Percentiles rank a stretch among this genome's conserved stretches.
Evolutionary conservation across 2,888 invertebrate genomes (phyloP).

Genomic region (Agrotis segetum): DNA sequence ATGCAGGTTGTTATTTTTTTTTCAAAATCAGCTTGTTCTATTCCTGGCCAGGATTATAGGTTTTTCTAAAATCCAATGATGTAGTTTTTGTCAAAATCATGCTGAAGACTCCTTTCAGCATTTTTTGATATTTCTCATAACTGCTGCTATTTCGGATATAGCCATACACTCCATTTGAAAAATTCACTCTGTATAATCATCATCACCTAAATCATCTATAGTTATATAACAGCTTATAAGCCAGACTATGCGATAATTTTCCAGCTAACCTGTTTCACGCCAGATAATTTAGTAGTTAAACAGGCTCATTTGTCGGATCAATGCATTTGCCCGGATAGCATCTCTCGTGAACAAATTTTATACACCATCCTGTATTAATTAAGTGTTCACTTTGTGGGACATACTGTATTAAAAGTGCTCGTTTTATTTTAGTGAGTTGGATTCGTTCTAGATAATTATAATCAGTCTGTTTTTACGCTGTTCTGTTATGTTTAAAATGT

Average conservation of each 20-base stretch:
- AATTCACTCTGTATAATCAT: background rate
- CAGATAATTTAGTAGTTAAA: constrained; percentile 58
- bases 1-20: no score
- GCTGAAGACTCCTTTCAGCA: no score
- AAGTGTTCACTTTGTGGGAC: constrained; percentile 48
- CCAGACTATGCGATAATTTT: constrained; percentile 36
- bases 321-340: constrained; percentile 56
- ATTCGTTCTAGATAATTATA: constrained; percentile 22
- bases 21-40: no score
- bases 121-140: no score
- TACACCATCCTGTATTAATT: constrained; percentile 35
- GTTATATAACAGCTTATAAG: constrained; percentile 37
- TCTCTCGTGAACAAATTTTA: constrained; percentile 48
- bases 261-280: constrained; percentile 60
- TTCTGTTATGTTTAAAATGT: background rate
- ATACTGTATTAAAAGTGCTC: constrained; percentile 12
- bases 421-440: constrained; percentile 33
- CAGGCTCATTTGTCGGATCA: constrained; percentile 63
- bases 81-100: no score
- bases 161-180: no score
- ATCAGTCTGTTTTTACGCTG: background rate
- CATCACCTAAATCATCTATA: background rate
- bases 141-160: no score
- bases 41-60: no score
- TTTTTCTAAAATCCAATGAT: no score